Percentiles rank a stretch among this genome's conserved stretches.
These are phyloP conservation scores for Bellardia pandia DNA, from an alignment of 2,888 invertebrate genomes.

Conservation along the genomic window DNA sequence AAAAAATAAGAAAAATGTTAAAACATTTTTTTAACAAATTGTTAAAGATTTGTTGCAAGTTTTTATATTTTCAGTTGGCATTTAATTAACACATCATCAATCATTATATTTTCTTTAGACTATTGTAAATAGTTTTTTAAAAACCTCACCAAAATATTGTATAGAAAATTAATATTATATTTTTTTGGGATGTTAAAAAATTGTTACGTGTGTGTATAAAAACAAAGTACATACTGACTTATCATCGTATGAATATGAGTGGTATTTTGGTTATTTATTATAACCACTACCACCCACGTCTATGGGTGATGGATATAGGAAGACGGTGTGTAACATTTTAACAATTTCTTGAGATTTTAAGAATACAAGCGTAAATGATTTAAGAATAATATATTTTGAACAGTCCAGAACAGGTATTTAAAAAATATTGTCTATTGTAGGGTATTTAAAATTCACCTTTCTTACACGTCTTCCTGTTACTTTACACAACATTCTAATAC, in stretches of 20 bases:
- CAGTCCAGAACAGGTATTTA: too few relatives aligned
- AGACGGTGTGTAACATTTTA: too few relatives aligned
- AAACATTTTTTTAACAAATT: conserved; percentile 13
- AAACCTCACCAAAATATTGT: not conserved
- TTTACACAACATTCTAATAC: too few relatives aligned
- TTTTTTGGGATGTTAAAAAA: conserved; percentile 20
- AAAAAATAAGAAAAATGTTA: not conserved
- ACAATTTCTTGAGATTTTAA: too few relatives aligned
- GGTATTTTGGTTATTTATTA: too few relatives aligned
- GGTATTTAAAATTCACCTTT: not conserved
- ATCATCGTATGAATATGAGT: too few relatives aligned
- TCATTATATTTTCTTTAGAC: conserved; percentile 50
- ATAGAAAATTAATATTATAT: conserved; percentile 35
- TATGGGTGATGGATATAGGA: too few relatives aligned
- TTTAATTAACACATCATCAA: conserved; percentile 66
- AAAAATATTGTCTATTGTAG: not conserved
- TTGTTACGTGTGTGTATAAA: too few relatives aligned
- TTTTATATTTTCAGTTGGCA: conserved; percentile 27
- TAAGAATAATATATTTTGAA: too few relatives aligned
- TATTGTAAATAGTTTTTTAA: conserved; percentile 9
- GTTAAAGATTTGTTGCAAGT: not conserved
- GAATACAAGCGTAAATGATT: too few relatives aligned
- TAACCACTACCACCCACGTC: too few relatives aligned
- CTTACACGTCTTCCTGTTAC: not conserved
- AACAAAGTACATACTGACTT: too few relatives aligned